phyloP scores from a whole-genome alignment of 2,113 vertebrate genomes.

The Candoia aspera region DNA sequence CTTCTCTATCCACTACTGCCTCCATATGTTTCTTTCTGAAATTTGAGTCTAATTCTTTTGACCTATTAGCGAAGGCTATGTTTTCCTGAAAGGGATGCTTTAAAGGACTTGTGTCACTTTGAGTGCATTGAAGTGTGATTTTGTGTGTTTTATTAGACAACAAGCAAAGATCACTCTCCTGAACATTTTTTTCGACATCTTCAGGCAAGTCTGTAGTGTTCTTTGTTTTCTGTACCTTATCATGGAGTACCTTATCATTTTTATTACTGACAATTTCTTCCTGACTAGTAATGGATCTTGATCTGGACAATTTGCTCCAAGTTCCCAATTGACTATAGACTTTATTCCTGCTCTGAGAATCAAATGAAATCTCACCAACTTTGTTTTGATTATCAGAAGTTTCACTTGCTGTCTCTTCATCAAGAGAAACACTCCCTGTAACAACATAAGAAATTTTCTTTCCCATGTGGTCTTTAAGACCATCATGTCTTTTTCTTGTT shows the following conservation, averaged over 20 bases:
- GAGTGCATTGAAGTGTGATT: constrained; percentile 22
- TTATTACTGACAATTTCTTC: constrained; percentile 56
- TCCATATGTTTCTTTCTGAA: fast-evolving
- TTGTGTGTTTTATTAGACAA: background rate
- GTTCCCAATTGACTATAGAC: constrained; percentile 68
- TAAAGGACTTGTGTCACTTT: fast-evolving
- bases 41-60: background rate
- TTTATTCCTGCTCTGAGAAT: constrained; percentile 64
- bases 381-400: background rate
- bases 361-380: background rate
- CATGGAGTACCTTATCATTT: background rate
- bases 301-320: constrained; percentile 70
- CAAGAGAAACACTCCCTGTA: constrained; percentile 24
- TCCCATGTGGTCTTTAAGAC: background rate
- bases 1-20: background rate
- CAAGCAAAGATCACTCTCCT: fast-evolving
- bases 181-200: fast-evolving
- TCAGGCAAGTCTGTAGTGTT: constrained; percentile 43
- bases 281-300: constrained; percentile 68
- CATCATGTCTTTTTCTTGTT: background rate
- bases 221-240: background rate
- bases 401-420: constrained; percentile 27
- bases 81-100: background rate
- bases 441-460: constrained; percentile 6
- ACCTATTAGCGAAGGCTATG: fast-evolving